phyloP scores from a whole-genome alignment of 2,888 invertebrate species.

The Caenorhabditis drosophilae region DNA sequence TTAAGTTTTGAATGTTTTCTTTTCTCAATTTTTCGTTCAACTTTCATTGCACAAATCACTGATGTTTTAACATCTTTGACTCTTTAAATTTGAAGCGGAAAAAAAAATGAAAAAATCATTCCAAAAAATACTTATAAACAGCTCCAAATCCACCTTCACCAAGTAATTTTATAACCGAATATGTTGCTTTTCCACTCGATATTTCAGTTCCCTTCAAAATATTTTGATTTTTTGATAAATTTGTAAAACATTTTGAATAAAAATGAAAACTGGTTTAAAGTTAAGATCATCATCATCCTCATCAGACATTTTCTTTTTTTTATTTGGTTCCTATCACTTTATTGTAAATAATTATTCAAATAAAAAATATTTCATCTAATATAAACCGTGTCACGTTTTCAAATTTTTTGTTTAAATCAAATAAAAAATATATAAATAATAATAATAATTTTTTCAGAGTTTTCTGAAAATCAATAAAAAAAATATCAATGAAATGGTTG shows the following conservation, averaged over 20 bases:
- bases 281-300: constrained; percentile 11
- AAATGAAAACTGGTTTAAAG: constrained; percentile 7
- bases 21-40: constrained; percentile 56
- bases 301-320: constrained; percentile 2
- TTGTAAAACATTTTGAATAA: too few species aligned
- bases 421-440: too few species aligned
- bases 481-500: background rate
- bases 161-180: constrained; percentile 46
- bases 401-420: too few species aligned
- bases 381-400: too few species aligned
- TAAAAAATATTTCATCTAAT: too few species aligned
- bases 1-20: constrained; percentile 58
- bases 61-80: constrained; percentile 37
- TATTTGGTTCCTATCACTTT: too few species aligned
- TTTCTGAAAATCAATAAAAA: background rate
- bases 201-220: constrained; percentile 16
- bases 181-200: constrained; percentile 36
- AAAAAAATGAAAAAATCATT: too few species aligned
- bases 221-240: background rate
- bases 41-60: constrained; percentile 56
- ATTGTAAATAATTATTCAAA: too few species aligned
- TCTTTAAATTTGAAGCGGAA: too few species aligned
- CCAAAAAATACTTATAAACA: constrained; percentile 43
- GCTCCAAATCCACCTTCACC: constrained; percentile 63
- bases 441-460: too few species aligned